Percentiles rank a stretch among this genome's conserved stretches.
Conservation (phyloP, 2,113 vertebrate genomes). For the Puffinus mauretanicus region DNA sequence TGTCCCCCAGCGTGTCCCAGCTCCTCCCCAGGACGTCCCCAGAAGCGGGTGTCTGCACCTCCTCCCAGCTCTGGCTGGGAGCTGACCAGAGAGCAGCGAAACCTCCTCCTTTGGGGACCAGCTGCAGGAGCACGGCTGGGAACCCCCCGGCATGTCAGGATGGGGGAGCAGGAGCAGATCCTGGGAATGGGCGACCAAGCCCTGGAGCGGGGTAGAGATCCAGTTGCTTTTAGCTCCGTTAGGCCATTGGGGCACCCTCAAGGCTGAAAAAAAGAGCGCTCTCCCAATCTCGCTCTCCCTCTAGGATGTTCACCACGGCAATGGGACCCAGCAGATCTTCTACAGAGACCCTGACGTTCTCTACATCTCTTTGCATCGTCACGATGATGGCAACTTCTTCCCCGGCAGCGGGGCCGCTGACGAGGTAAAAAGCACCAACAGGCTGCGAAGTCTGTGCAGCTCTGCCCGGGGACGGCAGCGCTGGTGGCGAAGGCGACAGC, state of each 20-base stretch:
- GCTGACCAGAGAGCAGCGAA: background rate
- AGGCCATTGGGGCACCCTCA: background rate
- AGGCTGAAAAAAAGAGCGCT: background rate
- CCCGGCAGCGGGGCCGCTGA: slow-evolving; percentile 84
- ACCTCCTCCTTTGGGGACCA: background rate
- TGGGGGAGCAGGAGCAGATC: background rate
- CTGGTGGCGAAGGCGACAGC: background rate
- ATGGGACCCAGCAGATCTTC: slow-evolving; percentile 89
- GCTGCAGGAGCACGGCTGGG: background rate
- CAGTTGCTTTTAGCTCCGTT: background rate
- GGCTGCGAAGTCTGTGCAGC: background rate
- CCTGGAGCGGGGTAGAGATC: background rate
- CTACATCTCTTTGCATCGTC: slow-evolving; percentile 91
- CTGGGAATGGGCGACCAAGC: background rate
- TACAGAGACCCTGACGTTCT: slow-evolving; percentile 87
- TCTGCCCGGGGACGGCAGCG: background rate
- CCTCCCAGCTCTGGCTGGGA: background rate
- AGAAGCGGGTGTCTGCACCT: fast-evolving
- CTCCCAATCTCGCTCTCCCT: background rate
- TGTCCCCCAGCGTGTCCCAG: fast-evolving
- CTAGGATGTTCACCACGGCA: slow-evolving; percentile 93
- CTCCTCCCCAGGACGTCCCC: background rate
- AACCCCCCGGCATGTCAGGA: fast-evolving
- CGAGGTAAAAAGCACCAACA: slow-evolving; percentile 69
- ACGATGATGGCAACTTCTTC: slow-evolving; percentile 89